phyloP scores from a whole-genome alignment of 2,888 invertebrate genomes.

The Thymelicus acteon region DNA sequence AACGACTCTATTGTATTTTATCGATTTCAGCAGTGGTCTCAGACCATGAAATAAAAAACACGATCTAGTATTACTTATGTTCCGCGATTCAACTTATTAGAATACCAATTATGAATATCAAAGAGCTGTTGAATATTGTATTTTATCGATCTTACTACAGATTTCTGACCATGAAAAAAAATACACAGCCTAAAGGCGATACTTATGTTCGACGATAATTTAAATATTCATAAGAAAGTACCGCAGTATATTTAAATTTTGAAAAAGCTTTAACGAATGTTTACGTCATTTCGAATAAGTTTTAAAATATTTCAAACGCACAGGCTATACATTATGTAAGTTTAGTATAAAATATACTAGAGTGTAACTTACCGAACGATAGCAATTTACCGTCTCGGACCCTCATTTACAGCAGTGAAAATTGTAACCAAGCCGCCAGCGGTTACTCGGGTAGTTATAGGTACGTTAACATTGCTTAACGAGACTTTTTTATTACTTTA shows the following conservation, averaged over 20 bases:
- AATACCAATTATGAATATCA: slow-evolving; percentile 7
- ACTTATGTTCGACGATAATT: slow-evolving; percentile 1
- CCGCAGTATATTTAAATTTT: background rate
- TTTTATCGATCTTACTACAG: background rate
- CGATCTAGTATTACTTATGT: background rate
- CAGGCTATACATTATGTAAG: slow-evolving; percentile 42
- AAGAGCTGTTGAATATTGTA: slow-evolving; percentile 6
- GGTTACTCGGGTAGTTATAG: slow-evolving; percentile 21
- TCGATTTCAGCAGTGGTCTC: background rate
- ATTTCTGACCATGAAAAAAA: background rate
- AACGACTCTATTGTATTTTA: background rate
- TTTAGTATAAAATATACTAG: slow-evolving; percentile 41
- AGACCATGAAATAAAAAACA: background rate
- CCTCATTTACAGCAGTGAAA: slow-evolving; percentile 63
- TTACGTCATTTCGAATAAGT: background rate
- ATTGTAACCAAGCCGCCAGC: slow-evolving; percentile 57
- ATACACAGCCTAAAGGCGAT: background rate
- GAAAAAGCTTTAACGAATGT: slow-evolving; percentile 2
- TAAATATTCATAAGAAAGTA: slow-evolving; percentile 7
- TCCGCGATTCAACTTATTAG: background rate
- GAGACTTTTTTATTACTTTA: slow-evolving; percentile 1
- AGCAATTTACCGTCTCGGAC: slow-evolving; percentile 56
- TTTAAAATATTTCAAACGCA: background rate
- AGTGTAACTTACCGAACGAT: slow-evolving; percentile 50
- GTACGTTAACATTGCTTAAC: background rate